Evolutionary conservation across 37 sponge, comb jelly and placozoan genomes (phyloP), one percentile per base, ranked within the genome.

Genomic region (Bolinopsis microptera): DNA sequence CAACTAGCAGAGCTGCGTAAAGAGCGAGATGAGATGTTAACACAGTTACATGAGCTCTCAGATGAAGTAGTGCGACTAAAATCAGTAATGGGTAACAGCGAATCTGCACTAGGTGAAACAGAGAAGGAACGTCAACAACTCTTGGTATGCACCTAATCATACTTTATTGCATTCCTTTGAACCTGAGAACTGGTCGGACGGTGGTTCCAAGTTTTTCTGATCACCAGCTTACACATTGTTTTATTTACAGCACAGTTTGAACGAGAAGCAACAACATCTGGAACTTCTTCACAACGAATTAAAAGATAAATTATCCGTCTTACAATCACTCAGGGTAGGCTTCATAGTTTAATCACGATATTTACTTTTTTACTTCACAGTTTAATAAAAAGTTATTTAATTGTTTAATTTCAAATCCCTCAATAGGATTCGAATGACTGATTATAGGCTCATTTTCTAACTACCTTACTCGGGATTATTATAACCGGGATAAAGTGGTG

Each of bases 91-190:
- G 61, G 8, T 16, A 86, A 26, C 31, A 86, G 48, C 39, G 25
- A 86, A 34, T 22, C 36, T n/a, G 37, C 90, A 16, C 41, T 86
- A 1, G 26, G 1, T 0, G 90, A 86, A 8, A 24, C 0, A 24
- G 90, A 86, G 90, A 86, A 26, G 0, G 90, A 86, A 86, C 90
- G 90, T 40, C 26, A n/a, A n/a, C 31, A 72, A 28, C 75, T 72
- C 5, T 5, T 72, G 75, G 75, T 72, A 28, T 23, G 26, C 13
- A n/a, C n/a, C n/a, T n/a, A n/a, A n/a, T n/a, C n/a, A n/a, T n/a
- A n/a, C n/a, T n/a, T n/a, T n/a, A n/a, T n/a, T n/a, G n/a, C n/a
- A n/a, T n/a, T n/a, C n/a, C n/a, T n/a, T n/a, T n/a, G n/a, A n/a
- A n/a, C n/a, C n/a, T n/a, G n/a, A n/a, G n/a, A n/a, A n/a, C n/a